phyloP scores from a whole-genome alignment of 2,888 invertebrate species.

The Hedychridium roseum region DNA sequence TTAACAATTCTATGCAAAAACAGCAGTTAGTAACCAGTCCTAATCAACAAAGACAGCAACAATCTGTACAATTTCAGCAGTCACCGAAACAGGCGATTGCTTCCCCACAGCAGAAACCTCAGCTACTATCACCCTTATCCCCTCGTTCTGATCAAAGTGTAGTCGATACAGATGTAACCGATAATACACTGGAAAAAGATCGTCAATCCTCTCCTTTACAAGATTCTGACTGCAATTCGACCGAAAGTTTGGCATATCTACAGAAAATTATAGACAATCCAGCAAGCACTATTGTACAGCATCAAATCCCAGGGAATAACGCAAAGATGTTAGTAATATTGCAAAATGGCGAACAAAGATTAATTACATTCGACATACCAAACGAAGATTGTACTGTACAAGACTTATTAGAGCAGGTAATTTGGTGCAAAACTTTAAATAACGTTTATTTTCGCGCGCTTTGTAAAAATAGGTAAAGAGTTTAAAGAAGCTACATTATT shows the following conservation, averaged over 20 bases:
- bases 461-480: conserved; percentile 5
- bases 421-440: conserved; percentile 1
- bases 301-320: conserved; percentile 65
- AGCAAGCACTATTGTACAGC: conserved; percentile 51
- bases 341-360: conserved; percentile 80
- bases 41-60: conserved; percentile 56
- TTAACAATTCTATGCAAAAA: conserved; percentile 20
- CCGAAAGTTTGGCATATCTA: conserved; percentile 49
- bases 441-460: conserved; percentile 1
- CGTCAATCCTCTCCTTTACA: conserved; percentile 17
- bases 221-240: conserved; percentile 40
- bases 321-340: conserved; percentile 83
- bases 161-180: neutral
- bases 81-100: conserved; percentile 38
- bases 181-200: conserved; percentile 11
- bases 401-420: conserved; percentile 81
- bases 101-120: conserved; percentile 45
- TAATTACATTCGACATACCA: conserved; percentile 83
- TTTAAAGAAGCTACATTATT: too few species aligned
- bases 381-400: conserved; percentile 84
- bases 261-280: conserved; percentile 57
- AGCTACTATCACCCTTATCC: conserved; percentile 33
- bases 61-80: conserved; percentile 37
- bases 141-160: conserved; percentile 15
- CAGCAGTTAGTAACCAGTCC: conserved; percentile 26